Percentiles rank a stretch among this genome's conserved stretches.
Conservation (phyloP, 2,888 invertebrate species). For the Azorinus chamasolen region DNA sequence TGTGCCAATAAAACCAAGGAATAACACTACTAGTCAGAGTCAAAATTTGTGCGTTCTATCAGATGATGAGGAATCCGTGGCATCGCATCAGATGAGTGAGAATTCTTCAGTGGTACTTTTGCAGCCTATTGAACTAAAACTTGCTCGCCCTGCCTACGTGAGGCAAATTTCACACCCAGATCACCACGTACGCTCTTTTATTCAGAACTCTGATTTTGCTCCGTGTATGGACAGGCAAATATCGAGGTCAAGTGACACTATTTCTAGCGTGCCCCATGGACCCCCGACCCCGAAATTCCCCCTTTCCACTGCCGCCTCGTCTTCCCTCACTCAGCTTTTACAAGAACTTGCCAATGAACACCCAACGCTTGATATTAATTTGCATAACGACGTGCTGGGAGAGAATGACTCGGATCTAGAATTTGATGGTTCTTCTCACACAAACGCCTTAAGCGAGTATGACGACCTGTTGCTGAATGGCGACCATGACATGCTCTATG, state of each 20-base stretch:
- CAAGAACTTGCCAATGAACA: slow-evolving; percentile 74
- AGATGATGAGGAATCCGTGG: slow-evolving; percentile 80
- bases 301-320: slow-evolving; percentile 70
- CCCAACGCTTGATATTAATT: slow-evolving; percentile 57
- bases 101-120: slow-evolving; percentile 80
- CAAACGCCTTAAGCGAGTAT: slow-evolving; percentile 45
- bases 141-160: slow-evolving; percentile 74
- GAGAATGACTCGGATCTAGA: slow-evolving; percentile 57
- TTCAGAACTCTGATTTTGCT: slow-evolving; percentile 65
- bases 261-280: slow-evolving; percentile 76
- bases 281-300: slow-evolving; percentile 82
- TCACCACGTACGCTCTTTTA: slow-evolving; percentile 61
- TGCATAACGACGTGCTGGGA: slow-evolving; percentile 48
- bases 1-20: slow-evolving; percentile 25
- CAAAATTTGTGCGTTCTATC: slow-evolving; percentile 60
- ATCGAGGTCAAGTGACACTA: slow-evolving; percentile 80
- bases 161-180: slow-evolving; percentile 76
- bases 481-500: slow-evolving; percentile 13
- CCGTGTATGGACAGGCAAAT: slow-evolving; percentile 70
- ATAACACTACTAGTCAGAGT: slow-evolving; percentile 18
- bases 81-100: slow-evolving; percentile 78
- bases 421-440: slow-evolving; percentile 24
- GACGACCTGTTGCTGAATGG: slow-evolving; percentile 40
- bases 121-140: slow-evolving; percentile 80
- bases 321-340: slow-evolving; percentile 79